These are phyloP conservation scores for Stictonetta naevosa DNA, from an alignment of 2,113 vertebrate species.

Conservation along the genomic window DNA sequence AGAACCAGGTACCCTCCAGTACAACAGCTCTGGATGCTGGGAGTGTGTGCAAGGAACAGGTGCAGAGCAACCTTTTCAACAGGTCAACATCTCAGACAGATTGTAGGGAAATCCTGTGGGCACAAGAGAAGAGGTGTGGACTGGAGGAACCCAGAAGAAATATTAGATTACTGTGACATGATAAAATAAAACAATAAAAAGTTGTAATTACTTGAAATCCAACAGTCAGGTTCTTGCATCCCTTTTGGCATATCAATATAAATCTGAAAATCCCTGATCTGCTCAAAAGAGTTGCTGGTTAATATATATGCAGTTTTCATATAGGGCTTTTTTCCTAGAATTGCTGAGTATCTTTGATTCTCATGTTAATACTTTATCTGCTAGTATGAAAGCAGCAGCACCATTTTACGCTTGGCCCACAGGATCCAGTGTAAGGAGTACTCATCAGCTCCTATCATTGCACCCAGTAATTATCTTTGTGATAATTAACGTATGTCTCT, in stretches of 20 bases:
- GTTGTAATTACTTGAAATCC: background rate
- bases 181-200: background rate
- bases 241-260: background rate
- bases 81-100: background rate
- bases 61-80: background rate
- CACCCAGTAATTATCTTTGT: slow-evolving; percentile 21
- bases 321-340: background rate
- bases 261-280: background rate
- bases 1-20: background rate
- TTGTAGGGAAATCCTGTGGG: background rate
- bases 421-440: slow-evolving; percentile 2
- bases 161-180: background rate
- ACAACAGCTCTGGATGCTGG: background rate
- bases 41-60: no score
- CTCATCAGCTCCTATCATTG: slow-evolving; percentile 7
- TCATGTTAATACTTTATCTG: background rate
- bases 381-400: background rate
- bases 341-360: background rate
- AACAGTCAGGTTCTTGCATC: background rate
- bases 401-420: background rate
- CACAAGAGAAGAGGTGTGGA: background rate
- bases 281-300: background rate
- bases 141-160: background rate
- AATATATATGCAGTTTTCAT: background rate
- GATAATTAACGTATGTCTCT: slow-evolving; percentile 37